phyloP scores from a whole-genome alignment of 2,888 invertebrate genomes.

The Lordiphosa fenestrarum region DNA sequence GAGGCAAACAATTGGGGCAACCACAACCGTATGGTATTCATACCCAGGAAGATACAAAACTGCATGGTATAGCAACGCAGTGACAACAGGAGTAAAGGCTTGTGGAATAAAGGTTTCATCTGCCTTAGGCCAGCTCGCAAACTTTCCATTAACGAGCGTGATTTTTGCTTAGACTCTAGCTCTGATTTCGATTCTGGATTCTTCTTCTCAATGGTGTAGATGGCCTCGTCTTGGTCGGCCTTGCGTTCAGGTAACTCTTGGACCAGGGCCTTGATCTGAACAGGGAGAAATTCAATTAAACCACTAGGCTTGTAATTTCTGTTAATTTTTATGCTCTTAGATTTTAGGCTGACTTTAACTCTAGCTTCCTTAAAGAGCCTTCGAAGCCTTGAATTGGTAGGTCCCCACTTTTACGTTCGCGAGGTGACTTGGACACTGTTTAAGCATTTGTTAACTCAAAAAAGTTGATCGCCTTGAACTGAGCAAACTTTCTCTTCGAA shows the following conservation, averaged over 20 bases:
- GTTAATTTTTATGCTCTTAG: no score
- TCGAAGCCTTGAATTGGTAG: no score
- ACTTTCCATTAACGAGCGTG: conserved; percentile 55
- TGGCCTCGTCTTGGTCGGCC: conserved; percentile 44
- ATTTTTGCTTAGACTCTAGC: conserved; percentile 5
- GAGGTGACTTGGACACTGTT: no score
- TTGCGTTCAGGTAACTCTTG: conserved; percentile 71
- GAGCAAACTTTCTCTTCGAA: no score
- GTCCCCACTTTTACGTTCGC: no score
- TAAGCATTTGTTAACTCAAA: no score
- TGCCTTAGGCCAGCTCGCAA: conserved; percentile 84
- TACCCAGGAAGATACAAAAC: conserved; percentile 84
- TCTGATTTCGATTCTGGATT: neutral
- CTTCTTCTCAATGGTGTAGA: conserved; percentile 67
- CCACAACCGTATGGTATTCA: conserved; percentile 92
- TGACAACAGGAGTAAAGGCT: conserved; percentile 84
- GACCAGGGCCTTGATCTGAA: conserved; percentile 65
- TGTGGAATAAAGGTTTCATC: conserved; percentile 84
- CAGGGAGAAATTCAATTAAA: neutral
- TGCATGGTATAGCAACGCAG: conserved; percentile 85
- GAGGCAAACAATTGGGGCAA: conserved; percentile 91
- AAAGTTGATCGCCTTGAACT: no score
- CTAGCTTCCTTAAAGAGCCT: no score
- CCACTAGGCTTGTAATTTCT: no score
- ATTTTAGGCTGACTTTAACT: no score